Base-by-base conservation (phyloP, 2,888 invertebrate species). In the Odontomyia ornata region DNA sequence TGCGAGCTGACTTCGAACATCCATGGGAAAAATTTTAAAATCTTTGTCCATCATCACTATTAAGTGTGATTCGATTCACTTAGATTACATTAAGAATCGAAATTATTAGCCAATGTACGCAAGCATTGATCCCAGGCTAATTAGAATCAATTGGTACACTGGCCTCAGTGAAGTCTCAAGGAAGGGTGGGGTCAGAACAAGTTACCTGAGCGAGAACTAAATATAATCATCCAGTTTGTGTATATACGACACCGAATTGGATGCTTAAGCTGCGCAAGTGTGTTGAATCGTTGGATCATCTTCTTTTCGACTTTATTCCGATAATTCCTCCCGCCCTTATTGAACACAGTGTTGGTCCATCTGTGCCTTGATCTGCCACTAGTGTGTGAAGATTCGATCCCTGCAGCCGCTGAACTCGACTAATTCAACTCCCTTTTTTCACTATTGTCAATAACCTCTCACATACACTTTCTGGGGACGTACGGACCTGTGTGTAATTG, bases 371-470 rank as follows among this genome's bases (percentile, higher is more conserved):
- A 27, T 47, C 60, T 47, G 69, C 69, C 69, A 69, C 46, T 25
- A 5, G 25, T 69, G 47, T 25, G 69, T 69, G 25, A 7, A 47
- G 69, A 36, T 36, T 36, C 9, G 3, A 36, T 36, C 9, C 36
- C 43, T 69, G 7, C 23, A 18, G 23, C 69, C 23, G 3, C 25
- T 69, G 25, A 30, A 69, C 43, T 46, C 47, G 21, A 43, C 69
- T 36, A 3, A 36, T 69, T 47, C 47, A 11, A 28, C 15, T 28
- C 23, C 60, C 23, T 69, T 69, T 47, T 46, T 47, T 36, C n/a
- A 4, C 46, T 43, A 30, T 69, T 69, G 69, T 69, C 69, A 69
- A 69, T 69, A 69, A 69, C 69, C 46, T 69, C 69, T 69, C 69
- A 23, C 30, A 69, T 27, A 67, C 36, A 43, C 46, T 47, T 69